Evolutionary conservation across 2,888 invertebrate genomes (phyloP), one percentile per base, ranked within the genome.

Genomic region (Amitus sp.): DNA sequence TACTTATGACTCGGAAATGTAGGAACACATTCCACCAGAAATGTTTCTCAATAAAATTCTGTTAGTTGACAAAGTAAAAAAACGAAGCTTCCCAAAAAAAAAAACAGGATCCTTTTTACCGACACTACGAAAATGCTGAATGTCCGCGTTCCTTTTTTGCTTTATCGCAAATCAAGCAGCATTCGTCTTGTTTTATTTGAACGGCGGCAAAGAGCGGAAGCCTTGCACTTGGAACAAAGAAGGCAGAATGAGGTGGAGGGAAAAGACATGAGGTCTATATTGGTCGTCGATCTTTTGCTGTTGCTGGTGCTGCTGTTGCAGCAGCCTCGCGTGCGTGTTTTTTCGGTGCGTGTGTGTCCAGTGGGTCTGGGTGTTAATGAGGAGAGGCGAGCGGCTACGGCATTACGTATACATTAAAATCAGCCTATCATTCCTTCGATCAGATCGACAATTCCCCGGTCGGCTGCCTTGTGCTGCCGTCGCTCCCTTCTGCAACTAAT

Each of bases 401-500:
- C 75, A 79, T 80, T 79, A 79, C 76, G 80, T 77, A 80, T 80
- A 77, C 79, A 79, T 80, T 79, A 79, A 73, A 71, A 78, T 72
- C 60, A 73, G 61, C 71, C 72, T 78, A 79, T 80, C 79, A 75
- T 65, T 67, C 60, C 70, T 69, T 72, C 71, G 75, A 80, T 80
- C 76, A 70, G 66, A 75, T 73, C 70, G 69, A 70, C 60, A 61
- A 65, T 57, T 68, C 66, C 68, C 57, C 69, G 61, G 34, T 52
- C 52, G 33, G 40, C 58, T 33, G 40, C 52, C 23, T 39, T 43
- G 43, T 49, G 47, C 47, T 42, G 60, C 50, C 55, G 53, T 56
- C 49, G 56, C 47, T 34, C 34, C 27, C 63, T 61, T 50, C 63
- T 66, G 56, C 59, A 52, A 51, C 58, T 23, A 58, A 45, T 43